Conservation (phyloP, 1,140 invertebrate species). For the Calycopis cecrops region DNA sequence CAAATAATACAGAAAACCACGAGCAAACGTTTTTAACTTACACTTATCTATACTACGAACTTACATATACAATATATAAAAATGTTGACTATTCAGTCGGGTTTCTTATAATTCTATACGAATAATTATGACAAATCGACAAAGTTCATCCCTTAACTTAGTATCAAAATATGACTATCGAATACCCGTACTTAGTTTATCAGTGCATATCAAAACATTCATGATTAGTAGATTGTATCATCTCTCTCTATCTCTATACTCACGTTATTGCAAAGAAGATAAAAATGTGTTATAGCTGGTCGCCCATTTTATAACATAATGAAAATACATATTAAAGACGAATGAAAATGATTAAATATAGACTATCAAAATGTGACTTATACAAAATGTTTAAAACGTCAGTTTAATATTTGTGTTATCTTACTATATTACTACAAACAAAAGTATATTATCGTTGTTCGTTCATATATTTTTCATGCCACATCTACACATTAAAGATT, state of each 20-base stretch:
- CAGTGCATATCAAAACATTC: conserved; percentile 12
- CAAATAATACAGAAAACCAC: conserved; percentile 3
- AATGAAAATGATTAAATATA: too few relatives aligned
- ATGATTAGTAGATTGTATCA: conserved; percentile 1
- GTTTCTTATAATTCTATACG: conserved; percentile 54
- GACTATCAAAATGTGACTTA: too few relatives aligned
- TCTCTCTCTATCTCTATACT: conserved; percentile 4
- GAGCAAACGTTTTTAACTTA: conserved; percentile 12
- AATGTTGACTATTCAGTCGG: conserved; percentile 72
- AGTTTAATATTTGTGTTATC: too few relatives aligned
- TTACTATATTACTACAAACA: too few relatives aligned
- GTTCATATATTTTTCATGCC: too few relatives aligned
- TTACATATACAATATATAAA: conserved; percentile 58
- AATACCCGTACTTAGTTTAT: conserved; percentile 8
- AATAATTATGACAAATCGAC: conserved; percentile 19
- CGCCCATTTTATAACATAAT: conserved; percentile 6
- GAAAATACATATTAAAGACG: too few relatives aligned
- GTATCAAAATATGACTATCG: conserved; percentile 7
- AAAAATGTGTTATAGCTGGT: background rate
- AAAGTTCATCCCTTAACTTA: conserved; percentile 10
- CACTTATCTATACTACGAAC: conserved; percentile 38
- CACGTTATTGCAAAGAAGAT: conserved; percentile 3
- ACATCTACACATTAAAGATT: too few relatives aligned
- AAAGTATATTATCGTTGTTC: too few relatives aligned
- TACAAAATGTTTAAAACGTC: too few relatives aligned